Conservation (phyloP, 2,888 invertebrate genomes). For the Noctua fimbriata region DNA sequence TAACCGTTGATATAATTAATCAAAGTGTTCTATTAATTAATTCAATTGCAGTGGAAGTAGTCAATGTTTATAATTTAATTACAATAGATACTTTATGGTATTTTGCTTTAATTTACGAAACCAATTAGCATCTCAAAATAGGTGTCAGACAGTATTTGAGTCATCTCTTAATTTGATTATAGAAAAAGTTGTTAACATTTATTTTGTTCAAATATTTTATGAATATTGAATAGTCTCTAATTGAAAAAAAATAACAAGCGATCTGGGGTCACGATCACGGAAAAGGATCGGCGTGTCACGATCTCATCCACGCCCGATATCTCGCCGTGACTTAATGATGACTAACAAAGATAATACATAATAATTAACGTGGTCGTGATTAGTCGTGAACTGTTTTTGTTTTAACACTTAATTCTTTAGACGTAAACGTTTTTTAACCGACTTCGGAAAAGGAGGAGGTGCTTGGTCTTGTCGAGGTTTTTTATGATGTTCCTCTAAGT, state of each 20-base stretch:
- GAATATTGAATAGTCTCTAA: slow-evolving; percentile 69
- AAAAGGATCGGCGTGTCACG: slow-evolving; percentile 81
- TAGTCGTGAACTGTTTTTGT: slow-evolving; percentile 62
- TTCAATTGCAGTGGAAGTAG: slow-evolving; percentile 41
- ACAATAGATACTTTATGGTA: slow-evolving; percentile 19
- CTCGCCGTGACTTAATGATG: slow-evolving; percentile 72
- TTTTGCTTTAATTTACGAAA: slow-evolving; percentile 16
- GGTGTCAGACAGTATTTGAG: slow-evolving; percentile 26
- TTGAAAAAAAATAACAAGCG: slow-evolving; percentile 68
- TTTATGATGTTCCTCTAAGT: slow-evolving; percentile 9
- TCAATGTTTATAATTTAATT: slow-evolving; percentile 31
- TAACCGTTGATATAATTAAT: slow-evolving; percentile 41
- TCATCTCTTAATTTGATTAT: slow-evolving; percentile 26
- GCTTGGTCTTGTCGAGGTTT: neutral
- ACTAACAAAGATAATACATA: slow-evolving; percentile 58
- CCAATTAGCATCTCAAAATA: slow-evolving; percentile 37
- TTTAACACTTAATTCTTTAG: slow-evolving; percentile 51
- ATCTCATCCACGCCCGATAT: slow-evolving; percentile 68
- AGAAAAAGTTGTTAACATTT: slow-evolving; percentile 45
- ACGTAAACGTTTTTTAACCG: slow-evolving; percentile 40
- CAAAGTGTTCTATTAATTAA: slow-evolving; percentile 38
- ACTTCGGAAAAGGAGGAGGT: slow-evolving; percentile 1
- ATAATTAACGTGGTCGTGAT: slow-evolving; percentile 61
- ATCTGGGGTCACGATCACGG: slow-evolving; percentile 82
- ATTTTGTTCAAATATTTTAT: slow-evolving; percentile 29